phyloP scores from a whole-genome alignment of 2,888 invertebrate species.

The Piscicola geometra region DNA sequence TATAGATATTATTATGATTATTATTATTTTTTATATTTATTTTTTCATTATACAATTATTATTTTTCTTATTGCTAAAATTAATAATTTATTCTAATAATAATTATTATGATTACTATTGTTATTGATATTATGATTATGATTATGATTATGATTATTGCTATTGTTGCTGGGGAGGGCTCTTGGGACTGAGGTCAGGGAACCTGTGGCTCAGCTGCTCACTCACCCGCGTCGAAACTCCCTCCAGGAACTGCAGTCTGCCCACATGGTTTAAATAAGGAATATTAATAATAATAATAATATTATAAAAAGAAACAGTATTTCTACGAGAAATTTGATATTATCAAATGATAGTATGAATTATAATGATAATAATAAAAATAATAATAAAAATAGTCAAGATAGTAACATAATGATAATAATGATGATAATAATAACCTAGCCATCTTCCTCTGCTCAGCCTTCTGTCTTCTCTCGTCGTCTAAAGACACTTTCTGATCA shows the following conservation, averaged over 20 bases:
- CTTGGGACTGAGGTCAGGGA: conserved; percentile 22
- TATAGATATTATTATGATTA: no score
- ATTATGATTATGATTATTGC: no score
- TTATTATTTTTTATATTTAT: no score
- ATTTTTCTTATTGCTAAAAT: no score
- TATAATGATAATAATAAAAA: not conserved
- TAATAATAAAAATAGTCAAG: not conserved
- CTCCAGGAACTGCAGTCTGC: conserved; percentile 36
- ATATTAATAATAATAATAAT: no score
- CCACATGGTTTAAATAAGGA: not conserved
- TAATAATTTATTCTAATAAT: no score
- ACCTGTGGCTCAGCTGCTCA: conserved; percentile 45
- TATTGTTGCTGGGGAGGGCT: no score
- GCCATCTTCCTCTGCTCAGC: conserved; percentile 32
- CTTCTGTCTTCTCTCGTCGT: conserved; percentile 24
- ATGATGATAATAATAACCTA: conserved; percentile 21
- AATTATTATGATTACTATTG: no score
- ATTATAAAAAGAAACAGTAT: no score
- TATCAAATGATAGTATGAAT: not conserved
- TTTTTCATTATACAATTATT: no score
- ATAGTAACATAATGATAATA: not conserved
- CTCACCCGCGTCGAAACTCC: conserved; percentile 27
- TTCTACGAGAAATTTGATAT: not conserved
- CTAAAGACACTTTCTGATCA: conserved; percentile 5
- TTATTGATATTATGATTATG: no score